Evolutionary conservation across 2,797 vertebrate species (phyloP).

Genomic region (Tauraco hartlaubi): DNA sequence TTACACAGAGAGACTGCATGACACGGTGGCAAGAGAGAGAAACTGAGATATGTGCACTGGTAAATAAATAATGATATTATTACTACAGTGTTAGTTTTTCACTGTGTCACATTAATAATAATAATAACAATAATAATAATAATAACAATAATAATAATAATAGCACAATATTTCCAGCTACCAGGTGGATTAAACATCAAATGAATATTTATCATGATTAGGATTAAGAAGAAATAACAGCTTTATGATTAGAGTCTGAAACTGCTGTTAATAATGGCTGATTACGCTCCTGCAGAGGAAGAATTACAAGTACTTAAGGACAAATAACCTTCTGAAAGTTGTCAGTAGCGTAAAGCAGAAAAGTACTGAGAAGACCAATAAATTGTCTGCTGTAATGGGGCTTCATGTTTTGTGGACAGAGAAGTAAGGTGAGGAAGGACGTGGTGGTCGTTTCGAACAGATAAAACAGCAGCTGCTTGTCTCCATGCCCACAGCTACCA

Average conservation of each 20-base stretch:
- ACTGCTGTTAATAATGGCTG: slow-evolving; percentile 15
- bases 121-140: background rate
- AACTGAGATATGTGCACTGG: background rate
- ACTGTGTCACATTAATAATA: background rate
- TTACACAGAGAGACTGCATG: background rate
- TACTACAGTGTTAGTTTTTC: background rate
- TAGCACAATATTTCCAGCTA: background rate
- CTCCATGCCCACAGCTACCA: background rate
- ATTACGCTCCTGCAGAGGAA: slow-evolving; percentile 17
- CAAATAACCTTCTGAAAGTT: slow-evolving; percentile 9
- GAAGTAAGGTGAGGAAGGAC: background rate
- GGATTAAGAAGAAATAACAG: slow-evolving; percentile 36
- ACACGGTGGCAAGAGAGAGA: background rate
- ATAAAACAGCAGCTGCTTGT: background rate
- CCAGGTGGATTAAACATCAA: background rate
- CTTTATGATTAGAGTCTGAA: slow-evolving; percentile 24
- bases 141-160: too few relatives aligned
- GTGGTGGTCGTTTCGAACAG: background rate
- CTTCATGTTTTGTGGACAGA: background rate
- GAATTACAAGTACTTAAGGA: slow-evolving; percentile 27
- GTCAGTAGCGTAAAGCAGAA: background rate
- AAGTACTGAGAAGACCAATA: background rate
- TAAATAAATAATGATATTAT: background rate
- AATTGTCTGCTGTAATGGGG: background rate
- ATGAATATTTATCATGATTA: slow-evolving; percentile 14